Evolutionary conservation across 2,797 vertebrate genomes (phyloP), one percentile per base, ranked within the genome.

Genomic region (Urosaurus nigricauda): DNA sequence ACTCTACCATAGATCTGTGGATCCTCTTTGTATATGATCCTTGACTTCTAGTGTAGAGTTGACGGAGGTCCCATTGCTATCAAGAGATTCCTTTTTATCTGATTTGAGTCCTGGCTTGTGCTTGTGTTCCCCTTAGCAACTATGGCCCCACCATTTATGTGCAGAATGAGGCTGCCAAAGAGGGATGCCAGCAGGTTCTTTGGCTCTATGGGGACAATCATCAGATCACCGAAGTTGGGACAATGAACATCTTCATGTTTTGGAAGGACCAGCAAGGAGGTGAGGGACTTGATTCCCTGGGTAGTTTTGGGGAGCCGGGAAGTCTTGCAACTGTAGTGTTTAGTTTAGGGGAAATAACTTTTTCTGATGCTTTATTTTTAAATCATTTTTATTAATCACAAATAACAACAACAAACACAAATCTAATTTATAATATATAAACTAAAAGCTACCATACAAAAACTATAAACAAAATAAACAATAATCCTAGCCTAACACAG

Each of bases 221-320:
- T 90, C 96, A 98, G 95, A 97, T 99, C 96, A 99, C 98, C 0
- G 98, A 99, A 95, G 98, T 98, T 29, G 98, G 98, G 75, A 99
- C 98, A 95, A 99, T 99, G 98, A 99, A 99, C 95, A 97, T 99
- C 96, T 99, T 99, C 95, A 63, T 98, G 96, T 98, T 97, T 97
- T 98, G 98, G 98, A 98, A 96, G 92, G 96, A 97, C 0, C 88
- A 97, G 81, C 93, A 97, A 0, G 98, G 98, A 95, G 98, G 98
- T 98, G 93, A 93, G 96, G 11, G 9, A 4, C 19, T 68, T 9
- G 0, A 26, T 58, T 13, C 29, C 43, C 29, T 35, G n/a, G 29
- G 14, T 37, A 7, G n/a, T 24, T 4, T 80, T 24, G 26, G 43
- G 43, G 11, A 1, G 7, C n/a, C 12, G 29, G 26, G 73, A 29